Percentiles rank a stretch among this genome's conserved stretches.
These are phyloP conservation scores for Sebastes taczanowskii DNA, from an alignment of 2,797 vertebrate genomes.

Conservation along the genomic window DNA sequence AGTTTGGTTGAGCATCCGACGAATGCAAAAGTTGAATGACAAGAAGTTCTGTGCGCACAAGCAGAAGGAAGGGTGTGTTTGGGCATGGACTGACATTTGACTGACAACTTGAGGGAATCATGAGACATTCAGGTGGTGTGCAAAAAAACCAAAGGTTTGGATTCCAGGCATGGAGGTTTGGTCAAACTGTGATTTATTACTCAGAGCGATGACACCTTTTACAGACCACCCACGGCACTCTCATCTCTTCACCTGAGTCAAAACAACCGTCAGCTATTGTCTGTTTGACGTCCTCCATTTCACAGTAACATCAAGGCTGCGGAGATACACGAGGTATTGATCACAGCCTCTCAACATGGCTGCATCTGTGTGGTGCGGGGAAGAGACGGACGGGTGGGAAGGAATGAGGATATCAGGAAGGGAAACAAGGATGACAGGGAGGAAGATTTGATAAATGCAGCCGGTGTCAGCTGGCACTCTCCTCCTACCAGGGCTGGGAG, in stretches of 20 bases:
- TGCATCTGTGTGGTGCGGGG: background rate
- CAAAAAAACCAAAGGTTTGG: background rate
- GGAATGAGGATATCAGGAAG: background rate
- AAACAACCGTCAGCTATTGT: constrained; percentile 44
- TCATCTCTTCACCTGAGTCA: constrained; percentile 35
- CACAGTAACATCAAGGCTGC: constrained; percentile 30
- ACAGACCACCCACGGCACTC: constrained; percentile 18
- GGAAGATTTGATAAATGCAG: constrained; percentile 49
- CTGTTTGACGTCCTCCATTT: constrained; percentile 44
- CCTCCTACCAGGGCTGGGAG: constrained; percentile 8
- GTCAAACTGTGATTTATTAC: constrained; percentile 15
- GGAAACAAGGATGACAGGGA: constrained; percentile 6
- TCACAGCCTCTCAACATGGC: constrained; percentile 37
- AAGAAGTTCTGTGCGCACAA: background rate
- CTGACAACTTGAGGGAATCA: constrained; percentile 35
- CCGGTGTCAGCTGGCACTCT: constrained; percentile 38
- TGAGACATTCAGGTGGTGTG: constrained; percentile 28
- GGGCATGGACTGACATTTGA: constrained; percentile 38
- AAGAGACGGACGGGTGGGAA: background rate
- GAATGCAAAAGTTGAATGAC: background rate
- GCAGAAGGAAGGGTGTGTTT: background rate
- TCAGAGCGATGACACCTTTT: constrained; percentile 42
- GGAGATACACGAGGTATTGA: constrained; percentile 57
- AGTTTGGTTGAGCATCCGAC: constrained; percentile 14
- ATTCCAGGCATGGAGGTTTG: constrained; percentile 15